phyloP scores from a whole-genome alignment of 2,113 vertebrate genomes.

The Scatophagus argus region DNA sequence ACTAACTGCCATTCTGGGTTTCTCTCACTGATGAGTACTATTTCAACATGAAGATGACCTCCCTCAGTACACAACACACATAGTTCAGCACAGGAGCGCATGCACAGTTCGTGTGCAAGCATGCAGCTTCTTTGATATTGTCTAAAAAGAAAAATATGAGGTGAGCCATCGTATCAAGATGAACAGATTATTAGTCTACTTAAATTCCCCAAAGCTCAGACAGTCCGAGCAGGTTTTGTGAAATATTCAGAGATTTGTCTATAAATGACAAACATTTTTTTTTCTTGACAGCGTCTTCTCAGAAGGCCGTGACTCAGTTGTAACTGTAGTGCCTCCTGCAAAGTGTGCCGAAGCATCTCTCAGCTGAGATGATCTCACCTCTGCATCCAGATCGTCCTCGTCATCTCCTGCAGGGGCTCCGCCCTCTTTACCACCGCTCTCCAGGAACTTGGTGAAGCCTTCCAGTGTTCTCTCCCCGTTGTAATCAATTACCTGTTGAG shows the following conservation, averaged over 20 bases:
- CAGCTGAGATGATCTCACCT: constrained; percentile 39
- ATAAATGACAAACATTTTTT: neutral
- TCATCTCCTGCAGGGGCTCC: constrained; percentile 86
- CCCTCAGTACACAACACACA: neutral
- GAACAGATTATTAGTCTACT: too few relatives aligned
- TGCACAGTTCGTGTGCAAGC: neutral
- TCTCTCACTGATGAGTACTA: neutral
- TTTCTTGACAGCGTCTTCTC: neutral
- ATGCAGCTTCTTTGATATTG: neutral
- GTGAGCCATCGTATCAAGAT: neutral
- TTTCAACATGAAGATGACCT: neutral
- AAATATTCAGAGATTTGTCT: neutral
- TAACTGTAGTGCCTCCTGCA: neutral
- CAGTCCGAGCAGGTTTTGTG: neutral
- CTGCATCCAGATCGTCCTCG: constrained; percentile 82
- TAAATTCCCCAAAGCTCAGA: neutral
- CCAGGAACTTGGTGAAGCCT: constrained; percentile 95
- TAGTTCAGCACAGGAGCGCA: neutral
- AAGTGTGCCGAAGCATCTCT: neutral
- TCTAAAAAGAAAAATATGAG: neutral
- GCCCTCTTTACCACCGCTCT: constrained; percentile 95
- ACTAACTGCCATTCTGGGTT: neutral
- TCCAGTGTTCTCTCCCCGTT: constrained; percentile 96
- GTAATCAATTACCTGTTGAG: constrained; percentile 92
- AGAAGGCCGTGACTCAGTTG: neutral